A percentile compares a stretch with the other conserved stretches of the same genome.
Evolutionary conservation across 2,797 vertebrate species (phyloP).

Genomic region (Hyperoplus immaculatus): DNA sequence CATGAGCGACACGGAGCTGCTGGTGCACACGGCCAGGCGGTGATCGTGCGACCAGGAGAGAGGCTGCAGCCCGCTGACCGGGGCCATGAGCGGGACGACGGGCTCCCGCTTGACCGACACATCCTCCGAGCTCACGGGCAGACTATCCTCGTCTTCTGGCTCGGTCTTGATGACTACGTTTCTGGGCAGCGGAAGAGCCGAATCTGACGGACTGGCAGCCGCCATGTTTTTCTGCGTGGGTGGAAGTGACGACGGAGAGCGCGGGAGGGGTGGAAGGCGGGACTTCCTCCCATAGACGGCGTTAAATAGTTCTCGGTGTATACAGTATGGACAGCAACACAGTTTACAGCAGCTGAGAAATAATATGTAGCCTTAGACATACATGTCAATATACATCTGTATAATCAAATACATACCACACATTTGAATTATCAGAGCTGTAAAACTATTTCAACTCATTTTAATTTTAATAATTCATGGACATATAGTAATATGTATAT

Average conservation of each 20-base stretch:
- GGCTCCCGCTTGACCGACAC: constrained; percentile 83
- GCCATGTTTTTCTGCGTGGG: constrained; percentile 78
- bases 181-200: background rate
- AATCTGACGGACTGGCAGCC: constrained; percentile 49
- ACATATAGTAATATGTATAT: too few relatives aligned
- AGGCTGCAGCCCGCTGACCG: constrained; percentile 91
- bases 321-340: background rate
- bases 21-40: constrained; percentile 90
- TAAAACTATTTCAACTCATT: too few relatives aligned
- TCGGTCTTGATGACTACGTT: constrained; percentile 63
- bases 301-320: constrained; percentile 8
- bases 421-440: background rate
- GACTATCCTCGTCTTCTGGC: constrained; percentile 50
- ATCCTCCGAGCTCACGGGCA: constrained; percentile 56
- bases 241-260: constrained; percentile 67
- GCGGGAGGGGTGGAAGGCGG: constrained; percentile 21
- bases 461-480: too few relatives aligned
- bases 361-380: too few relatives aligned
- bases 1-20: constrained; percentile 88
- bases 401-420: too few relatives aligned
- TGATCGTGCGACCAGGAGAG: constrained; percentile 95
- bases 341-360: background rate
- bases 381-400: background rate
- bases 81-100: constrained; percentile 85
- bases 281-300: constrained; percentile 41